Base-by-base conservation (phyloP, 2,888 invertebrate species). In the Pammene fasciana region DNA sequence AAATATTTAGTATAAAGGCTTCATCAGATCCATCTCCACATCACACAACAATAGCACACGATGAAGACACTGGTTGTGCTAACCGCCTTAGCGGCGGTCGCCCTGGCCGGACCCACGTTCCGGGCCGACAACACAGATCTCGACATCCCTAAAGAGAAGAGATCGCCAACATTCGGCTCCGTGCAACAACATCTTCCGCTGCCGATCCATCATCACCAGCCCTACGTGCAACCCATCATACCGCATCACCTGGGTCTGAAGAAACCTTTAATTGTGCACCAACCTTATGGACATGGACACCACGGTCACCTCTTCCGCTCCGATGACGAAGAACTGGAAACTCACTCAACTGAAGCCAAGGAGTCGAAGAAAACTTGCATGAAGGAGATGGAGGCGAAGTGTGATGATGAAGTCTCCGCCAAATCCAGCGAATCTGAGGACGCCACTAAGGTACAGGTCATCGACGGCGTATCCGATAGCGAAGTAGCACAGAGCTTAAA, bases 31-130 rank as follows among this genome's bases (percentile, higher is more conserved):
- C 65, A 72, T 76, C 71, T 72, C 74, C 79, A 72, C 79, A 89
- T 86, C 89, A 90, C 78, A 82, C 78, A 76, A 73, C 79, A 76
- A 73, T 73, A 75, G 74, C 79, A 76, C 81, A 88, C 83, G 74
- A 92, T 91, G 91, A 89, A 89, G 89, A 86, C 84, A 76, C 75
- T 88, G 75, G 77, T 88, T 75, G 83, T 87, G 78, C 76, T 92
- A 71, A 83, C 82, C 75, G 84, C 86, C 77, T 74, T 90, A 77
- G 85, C 78, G 71, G 76, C 83, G 48, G 75, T 85, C 65, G 84
- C 83, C 76, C 71, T 83, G 57, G 86, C 90, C 70, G 87, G 88
- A 43, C 91, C 92, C 26, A 74, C 87, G 10, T 73, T 74, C 13
- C 76, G 77, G 1, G 83, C 80, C 72, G 79, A 81, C 9, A 75